phyloP scores from a whole-genome alignment of 1,140 invertebrate genomes.

The Drosophila littoralis region DNA sequence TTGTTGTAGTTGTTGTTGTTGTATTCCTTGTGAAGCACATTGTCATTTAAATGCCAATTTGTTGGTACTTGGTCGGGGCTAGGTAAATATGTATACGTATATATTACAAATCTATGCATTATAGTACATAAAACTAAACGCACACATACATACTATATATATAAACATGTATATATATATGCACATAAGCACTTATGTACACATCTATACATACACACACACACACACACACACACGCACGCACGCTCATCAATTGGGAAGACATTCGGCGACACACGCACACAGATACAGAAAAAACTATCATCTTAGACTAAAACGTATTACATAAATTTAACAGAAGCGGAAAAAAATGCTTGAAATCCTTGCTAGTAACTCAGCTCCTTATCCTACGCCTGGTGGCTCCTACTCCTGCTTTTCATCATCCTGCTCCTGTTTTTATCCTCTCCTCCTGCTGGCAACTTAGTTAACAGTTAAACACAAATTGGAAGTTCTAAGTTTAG shows the following conservation, averaged over 20 bases:
- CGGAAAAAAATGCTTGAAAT: slow-evolving; percentile 34
- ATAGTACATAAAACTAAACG: slow-evolving; percentile 29
- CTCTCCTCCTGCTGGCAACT: slow-evolving; percentile 26
- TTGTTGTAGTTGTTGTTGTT: slow-evolving; percentile 34
- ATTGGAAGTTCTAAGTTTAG: slow-evolving; percentile 77
- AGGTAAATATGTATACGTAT: slow-evolving; percentile 57
- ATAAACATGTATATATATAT: slow-evolving; percentile 20
- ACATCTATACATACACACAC: slow-evolving; percentile 30
- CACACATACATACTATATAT: slow-evolving; percentile 11
- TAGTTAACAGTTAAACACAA: slow-evolving; percentile 67
- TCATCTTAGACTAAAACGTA: slow-evolving; percentile 41
- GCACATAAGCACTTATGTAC: slow-evolving; percentile 21
- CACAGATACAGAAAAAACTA: slow-evolving; percentile 53
- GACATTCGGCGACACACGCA: slow-evolving; percentile 29
- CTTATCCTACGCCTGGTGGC: slow-evolving; percentile 30
- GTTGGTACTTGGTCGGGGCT: slow-evolving; percentile 79
- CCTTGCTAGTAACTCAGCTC: slow-evolving; percentile 21
- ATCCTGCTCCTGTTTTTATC: background rate
- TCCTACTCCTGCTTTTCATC: background rate
- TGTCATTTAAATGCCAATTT: slow-evolving; percentile 81
- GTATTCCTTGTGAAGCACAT: slow-evolving; percentile 63
- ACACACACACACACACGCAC: slow-evolving; percentile 32
- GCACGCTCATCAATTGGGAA: slow-evolving; percentile 37
- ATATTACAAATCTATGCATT: slow-evolving; percentile 24
- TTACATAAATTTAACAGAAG: slow-evolving; percentile 36